Evolutionary conservation across 2,888 invertebrate species (phyloP).

Genomic region (Erynnis tages): DNA sequence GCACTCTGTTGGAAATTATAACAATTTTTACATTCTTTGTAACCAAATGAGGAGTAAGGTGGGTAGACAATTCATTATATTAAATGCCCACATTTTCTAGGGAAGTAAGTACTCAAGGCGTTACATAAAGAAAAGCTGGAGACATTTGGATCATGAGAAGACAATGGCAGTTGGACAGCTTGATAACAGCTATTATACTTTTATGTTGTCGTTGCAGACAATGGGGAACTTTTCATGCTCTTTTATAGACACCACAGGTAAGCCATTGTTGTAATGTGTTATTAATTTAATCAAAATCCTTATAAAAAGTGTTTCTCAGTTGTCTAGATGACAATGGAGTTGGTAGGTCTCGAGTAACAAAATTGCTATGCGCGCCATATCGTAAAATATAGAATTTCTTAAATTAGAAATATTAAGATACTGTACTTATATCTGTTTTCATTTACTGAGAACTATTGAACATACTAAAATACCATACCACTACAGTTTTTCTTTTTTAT

Average conservation of each 20-base stretch:
- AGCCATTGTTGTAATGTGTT: constrained; percentile 21
- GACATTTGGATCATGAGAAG: constrained; percentile 23
- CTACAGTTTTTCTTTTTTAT: too few species aligned
- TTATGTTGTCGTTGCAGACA: constrained; percentile 22
- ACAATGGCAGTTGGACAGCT: constrained; percentile 21
- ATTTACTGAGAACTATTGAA: too few species aligned
- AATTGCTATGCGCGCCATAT: too few species aligned
- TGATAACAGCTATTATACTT: constrained; percentile 24
- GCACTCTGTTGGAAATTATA: too few species aligned
- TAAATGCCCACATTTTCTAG: constrained; percentile 3
- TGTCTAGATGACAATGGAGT: not conserved
- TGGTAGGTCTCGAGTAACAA: too few species aligned
- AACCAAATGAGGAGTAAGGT: too few species aligned
- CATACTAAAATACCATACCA: too few species aligned
- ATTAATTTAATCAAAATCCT: constrained; percentile 11
- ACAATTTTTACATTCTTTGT: too few species aligned
- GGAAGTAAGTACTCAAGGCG: constrained; percentile 17
- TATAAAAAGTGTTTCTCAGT: not conserved
- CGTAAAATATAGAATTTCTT: too few species aligned
- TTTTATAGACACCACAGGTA: constrained; percentile 22
- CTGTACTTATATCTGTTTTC: too few species aligned
- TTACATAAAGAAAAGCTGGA: constrained; percentile 25
- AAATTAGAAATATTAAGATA: too few species aligned
- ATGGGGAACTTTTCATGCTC: constrained; percentile 17
- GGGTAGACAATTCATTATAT: not conserved